Conservation (phyloP, 2,797 vertebrate genomes). For the Myotis daubentonii region DNA sequence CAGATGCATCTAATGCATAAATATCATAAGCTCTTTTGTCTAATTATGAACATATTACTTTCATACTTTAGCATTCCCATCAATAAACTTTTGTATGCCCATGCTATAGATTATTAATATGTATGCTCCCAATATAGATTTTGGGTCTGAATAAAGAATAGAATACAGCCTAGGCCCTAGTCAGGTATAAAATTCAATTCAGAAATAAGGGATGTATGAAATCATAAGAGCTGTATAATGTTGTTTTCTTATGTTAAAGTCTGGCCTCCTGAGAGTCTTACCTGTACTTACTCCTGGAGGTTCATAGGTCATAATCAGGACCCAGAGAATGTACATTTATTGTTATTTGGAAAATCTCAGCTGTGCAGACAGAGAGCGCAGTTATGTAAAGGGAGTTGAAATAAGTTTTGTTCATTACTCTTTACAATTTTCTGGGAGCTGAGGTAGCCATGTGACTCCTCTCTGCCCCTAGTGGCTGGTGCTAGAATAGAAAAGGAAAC, state of each 20-base stretch:
- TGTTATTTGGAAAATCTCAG: conserved; percentile 43
- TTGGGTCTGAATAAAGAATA: neutral
- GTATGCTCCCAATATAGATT: neutral
- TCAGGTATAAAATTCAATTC: neutral
- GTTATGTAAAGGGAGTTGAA: neutral
- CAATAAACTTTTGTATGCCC: neutral
- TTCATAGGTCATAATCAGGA: neutral
- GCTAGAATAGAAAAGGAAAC: conserved; percentile 37
- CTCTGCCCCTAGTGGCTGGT: neutral
- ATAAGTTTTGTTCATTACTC: conserved; percentile 4
- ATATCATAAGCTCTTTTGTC: neutral
- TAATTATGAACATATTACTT: neutral
- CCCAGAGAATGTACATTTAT: neutral
- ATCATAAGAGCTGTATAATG: neutral
- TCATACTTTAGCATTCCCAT: neutral
- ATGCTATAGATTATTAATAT: neutral
- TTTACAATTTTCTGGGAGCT: neutral
- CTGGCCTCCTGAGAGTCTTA: neutral
- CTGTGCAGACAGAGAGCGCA: neutral
- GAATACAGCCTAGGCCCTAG: neutral
- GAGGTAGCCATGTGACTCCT: neutral
- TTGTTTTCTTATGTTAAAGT: neutral
- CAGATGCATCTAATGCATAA: neutral
- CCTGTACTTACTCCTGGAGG: neutral
- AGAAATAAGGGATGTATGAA: neutral